These are phyloP conservation scores for Orius insidiosus DNA, from an alignment of 1,140 invertebrate genomes.

Conservation along the genomic window DNA sequence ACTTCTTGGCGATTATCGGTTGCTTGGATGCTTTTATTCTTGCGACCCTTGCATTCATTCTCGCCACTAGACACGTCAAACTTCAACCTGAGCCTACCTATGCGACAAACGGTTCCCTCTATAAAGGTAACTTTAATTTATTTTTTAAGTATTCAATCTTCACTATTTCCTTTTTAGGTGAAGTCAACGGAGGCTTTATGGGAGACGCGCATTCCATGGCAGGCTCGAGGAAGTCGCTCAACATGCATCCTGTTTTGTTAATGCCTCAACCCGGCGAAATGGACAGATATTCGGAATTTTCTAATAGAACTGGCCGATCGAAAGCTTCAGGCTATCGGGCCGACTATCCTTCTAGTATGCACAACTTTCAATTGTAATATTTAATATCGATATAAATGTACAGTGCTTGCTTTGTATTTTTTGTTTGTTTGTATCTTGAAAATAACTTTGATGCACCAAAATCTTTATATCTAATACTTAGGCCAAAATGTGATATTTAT, in stretches of 20 bases:
- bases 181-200: conserved; percentile 71
- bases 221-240: conserved; percentile 67
- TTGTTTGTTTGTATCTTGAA: too few relatives aligned
- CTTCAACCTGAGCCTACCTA: conserved; percentile 67
- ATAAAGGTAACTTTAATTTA: conserved; percentile 29
- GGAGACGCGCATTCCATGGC: conserved; percentile 61
- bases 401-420: conserved; percentile 24
- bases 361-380: conserved; percentile 39
- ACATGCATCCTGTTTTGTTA: conserved; percentile 65
- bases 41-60: conserved; percentile 78
- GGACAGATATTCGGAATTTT: conserved; percentile 52
- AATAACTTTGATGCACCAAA: too few relatives aligned
- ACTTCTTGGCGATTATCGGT: conserved; percentile 79
- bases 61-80: conserved; percentile 73
- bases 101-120: conserved; percentile 30
- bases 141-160: background rate
- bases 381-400: conserved; percentile 30
- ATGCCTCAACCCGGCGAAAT: conserved; percentile 52
- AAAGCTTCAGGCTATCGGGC: conserved; percentile 29
- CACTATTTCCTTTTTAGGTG: conserved; percentile 38
- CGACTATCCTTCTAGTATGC: conserved; percentile 38
- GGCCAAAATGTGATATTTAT: too few relatives aligned
- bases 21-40: conserved; percentile 80
- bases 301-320: conserved; percentile 39
- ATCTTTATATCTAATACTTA: too few relatives aligned